Evolutionary conservation across 2,888 invertebrate genomes (phyloP).

Genomic region (Sussaba pulchella): DNA sequence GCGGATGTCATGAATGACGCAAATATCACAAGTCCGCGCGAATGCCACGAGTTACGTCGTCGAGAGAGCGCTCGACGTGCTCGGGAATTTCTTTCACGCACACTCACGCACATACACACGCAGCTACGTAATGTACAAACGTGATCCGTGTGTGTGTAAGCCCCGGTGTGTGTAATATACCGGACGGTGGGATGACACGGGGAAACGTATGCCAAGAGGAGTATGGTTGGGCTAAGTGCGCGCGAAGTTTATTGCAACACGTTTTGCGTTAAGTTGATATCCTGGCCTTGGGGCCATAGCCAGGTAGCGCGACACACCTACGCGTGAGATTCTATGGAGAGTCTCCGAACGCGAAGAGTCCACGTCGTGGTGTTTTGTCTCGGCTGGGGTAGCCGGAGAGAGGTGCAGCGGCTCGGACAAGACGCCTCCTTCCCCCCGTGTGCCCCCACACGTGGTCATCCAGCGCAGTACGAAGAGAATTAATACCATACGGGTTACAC

Average conservation of each 20-base stretch:
- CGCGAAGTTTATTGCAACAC: slow-evolving; percentile 62
- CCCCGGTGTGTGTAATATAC: not conserved
- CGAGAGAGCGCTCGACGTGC: slow-evolving; percentile 36
- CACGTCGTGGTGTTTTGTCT: not conserved
- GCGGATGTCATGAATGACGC: slow-evolving; percentile 23
- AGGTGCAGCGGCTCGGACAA: not conserved
- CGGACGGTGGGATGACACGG: not conserved
- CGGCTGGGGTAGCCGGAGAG: not conserved
- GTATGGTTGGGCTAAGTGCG: slow-evolving; percentile 28
- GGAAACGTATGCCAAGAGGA: not conserved
- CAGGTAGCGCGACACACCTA: slow-evolving; percentile 75
- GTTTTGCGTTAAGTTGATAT: slow-evolving; percentile 65
- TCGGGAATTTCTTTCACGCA: slow-evolving; percentile 47
- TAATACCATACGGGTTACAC: not conserved
- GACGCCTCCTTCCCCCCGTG: no score
- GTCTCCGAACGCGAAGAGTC: slow-evolving; percentile 23
- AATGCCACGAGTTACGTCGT: slow-evolving; percentile 12
- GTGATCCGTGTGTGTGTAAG: no score
- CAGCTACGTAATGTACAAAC: no score
- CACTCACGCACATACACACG: not conserved
- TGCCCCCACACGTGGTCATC: slow-evolving; percentile 1
- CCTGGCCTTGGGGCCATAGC: slow-evolving; percentile 76
- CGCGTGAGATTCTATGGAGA: slow-evolving; percentile 56
- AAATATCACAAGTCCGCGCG: slow-evolving; percentile 39
- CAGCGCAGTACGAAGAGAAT: not conserved